These are phyloP conservation scores for Troides aeacus DNA, from an alignment of 2,888 invertebrate genomes.

Conservation along the genomic window DNA sequence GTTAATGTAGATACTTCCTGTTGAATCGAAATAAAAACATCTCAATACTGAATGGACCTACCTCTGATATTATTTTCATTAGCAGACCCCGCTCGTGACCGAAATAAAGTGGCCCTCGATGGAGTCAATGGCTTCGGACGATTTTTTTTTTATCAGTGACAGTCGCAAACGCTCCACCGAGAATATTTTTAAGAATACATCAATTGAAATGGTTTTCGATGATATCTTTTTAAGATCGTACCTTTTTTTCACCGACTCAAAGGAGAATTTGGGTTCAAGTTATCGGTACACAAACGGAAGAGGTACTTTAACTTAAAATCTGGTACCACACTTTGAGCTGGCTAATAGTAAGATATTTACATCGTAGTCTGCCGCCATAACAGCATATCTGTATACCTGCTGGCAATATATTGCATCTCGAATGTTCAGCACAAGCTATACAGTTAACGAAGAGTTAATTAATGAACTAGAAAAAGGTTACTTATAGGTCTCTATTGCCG, in stretches of 20 bases:
- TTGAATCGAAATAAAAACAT: slow-evolving; percentile 44
- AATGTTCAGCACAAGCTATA: too few species aligned
- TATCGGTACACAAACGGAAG: too few species aligned
- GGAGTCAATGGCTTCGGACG: slow-evolving; percentile 45
- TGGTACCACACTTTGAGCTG: too few species aligned
- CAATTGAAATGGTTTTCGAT: background rate
- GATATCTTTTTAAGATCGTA: background rate
- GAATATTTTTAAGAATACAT: slow-evolving; percentile 37
- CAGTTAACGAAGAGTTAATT: too few species aligned
- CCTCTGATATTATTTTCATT: slow-evolving; percentile 70
- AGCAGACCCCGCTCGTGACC: slow-evolving; percentile 62
- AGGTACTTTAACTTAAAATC: too few species aligned
- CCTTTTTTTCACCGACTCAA: background rate
- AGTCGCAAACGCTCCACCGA: slow-evolving; percentile 48
- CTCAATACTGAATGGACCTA: slow-evolving; percentile 50
- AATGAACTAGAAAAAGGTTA: too few species aligned
- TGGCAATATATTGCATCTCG: too few species aligned
- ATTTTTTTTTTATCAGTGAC: slow-evolving; percentile 39
- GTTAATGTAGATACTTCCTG: slow-evolving; percentile 13
- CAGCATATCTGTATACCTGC: too few species aligned
- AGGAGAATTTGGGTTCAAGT: background rate
- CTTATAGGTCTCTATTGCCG: too few species aligned
- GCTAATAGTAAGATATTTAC: too few species aligned
- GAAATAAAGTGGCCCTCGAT: slow-evolving; percentile 63
- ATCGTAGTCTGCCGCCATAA: too few species aligned